phyloP scores from a whole-genome alignment of 2,888 invertebrate species.

The Ennomos fuscantarius region DNA sequence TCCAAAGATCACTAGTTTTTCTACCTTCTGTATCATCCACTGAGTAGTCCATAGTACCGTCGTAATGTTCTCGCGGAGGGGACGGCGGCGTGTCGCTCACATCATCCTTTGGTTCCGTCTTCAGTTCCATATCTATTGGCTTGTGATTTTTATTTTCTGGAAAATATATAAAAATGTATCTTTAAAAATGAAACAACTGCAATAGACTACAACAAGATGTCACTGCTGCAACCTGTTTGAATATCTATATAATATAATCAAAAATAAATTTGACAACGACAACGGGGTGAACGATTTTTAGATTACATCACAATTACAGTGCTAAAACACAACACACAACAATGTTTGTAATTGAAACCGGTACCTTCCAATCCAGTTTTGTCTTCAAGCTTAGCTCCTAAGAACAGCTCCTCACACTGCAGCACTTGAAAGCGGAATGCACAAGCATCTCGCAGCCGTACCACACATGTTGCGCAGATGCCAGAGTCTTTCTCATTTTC shows the following conservation, averaged over 20 bases:
- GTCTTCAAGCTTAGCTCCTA: constrained; percentile 66
- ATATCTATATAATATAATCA: too few species aligned
- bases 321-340: too few species aligned
- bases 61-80: constrained; percentile 48
- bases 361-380: constrained; percentile 48
- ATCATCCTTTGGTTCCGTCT: constrained; percentile 72
- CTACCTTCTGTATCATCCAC: constrained; percentile 48
- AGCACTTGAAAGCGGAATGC: constrained; percentile 73
- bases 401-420: constrained; percentile 73
- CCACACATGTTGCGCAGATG: constrained; percentile 77
- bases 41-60: constrained; percentile 51
- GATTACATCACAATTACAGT: too few species aligned
- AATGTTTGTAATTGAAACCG: neutral
- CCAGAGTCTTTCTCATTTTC: constrained; percentile 68
- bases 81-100: constrained; percentile 57
- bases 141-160: constrained; percentile 56
- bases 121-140: constrained; percentile 59
- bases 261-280: too few species aligned
- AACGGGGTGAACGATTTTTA: too few species aligned
- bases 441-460: constrained; percentile 69
- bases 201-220: too few species aligned
- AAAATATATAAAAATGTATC: neutral
- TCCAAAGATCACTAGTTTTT: too few species aligned
- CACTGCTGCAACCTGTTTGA: too few species aligned
- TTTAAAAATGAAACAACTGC: too few species aligned